Percentiles rank a stretch among this genome's conserved stretches.
Evolutionary conservation across 2,888 invertebrate genomes (phyloP).

Genomic region (Drosophila rubida): DNA sequence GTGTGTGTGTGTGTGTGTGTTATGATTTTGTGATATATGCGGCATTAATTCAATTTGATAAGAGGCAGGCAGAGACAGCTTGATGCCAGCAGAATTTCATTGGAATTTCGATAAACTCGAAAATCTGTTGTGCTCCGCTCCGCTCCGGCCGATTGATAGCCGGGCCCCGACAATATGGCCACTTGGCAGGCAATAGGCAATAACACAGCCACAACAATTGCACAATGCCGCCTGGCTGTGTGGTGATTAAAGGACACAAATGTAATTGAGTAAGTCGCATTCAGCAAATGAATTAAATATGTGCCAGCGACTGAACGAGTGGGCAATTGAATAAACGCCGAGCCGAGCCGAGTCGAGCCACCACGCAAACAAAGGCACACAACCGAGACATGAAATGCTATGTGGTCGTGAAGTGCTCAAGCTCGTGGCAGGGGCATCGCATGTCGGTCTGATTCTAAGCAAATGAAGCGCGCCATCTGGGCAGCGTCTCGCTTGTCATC

Average conservation of each 20-base stretch:
- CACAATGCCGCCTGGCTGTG: conserved; percentile 19
- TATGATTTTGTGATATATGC: conserved; percentile 70
- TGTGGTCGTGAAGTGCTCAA: no score
- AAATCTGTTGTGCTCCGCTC: conserved; percentile 34
- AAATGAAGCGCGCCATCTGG: background rate
- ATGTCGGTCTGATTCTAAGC: background rate
- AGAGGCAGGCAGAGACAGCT: conserved; percentile 44
- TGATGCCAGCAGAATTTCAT: conserved; percentile 46
- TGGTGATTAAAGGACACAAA: conserved; percentile 25
- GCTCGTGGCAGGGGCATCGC: no score
- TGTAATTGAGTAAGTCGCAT: conserved; percentile 15
- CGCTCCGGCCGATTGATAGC: no score
- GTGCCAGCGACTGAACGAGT: background rate
- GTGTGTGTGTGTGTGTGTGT: conserved; percentile 25
- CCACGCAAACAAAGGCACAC: background rate
- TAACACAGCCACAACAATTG: conserved; percentile 14
- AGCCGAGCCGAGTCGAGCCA: no score
- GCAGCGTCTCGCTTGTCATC: conserved; percentile 10
- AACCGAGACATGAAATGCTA: background rate
- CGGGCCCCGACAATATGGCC: conserved; percentile 25
- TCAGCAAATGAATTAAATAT: conserved; percentile 3
- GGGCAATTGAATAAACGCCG: background rate
- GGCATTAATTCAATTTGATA: conserved; percentile 75
- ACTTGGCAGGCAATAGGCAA: conserved; percentile 29
- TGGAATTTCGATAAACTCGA: conserved; percentile 55